Evolutionary conservation across 2,113 vertebrate species (phyloP), one percentile per base, ranked within the genome.

Genomic region (mouse (Mus musculus)): DNA sequence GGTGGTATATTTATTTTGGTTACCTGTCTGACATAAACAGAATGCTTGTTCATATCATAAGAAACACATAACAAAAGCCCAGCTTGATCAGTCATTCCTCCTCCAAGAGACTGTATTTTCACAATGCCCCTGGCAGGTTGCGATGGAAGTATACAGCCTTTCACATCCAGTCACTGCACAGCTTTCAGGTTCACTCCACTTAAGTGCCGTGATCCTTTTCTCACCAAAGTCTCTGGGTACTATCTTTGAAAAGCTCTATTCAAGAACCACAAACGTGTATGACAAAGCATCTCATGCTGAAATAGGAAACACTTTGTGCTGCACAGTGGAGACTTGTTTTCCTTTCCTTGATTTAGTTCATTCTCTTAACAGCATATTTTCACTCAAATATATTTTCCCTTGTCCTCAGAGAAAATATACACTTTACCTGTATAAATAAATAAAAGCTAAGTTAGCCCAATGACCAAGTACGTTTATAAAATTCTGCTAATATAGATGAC

Each of bases 141-240:
- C 2, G 49, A 22, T 20, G 4, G 19, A 56, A 0, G 22, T 4
- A 6, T 65, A 2, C 39, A 36, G 28, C 2, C 0, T 14, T 77
- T 87, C 77, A 52, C 26, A 33, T 28, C 14, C 33, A 76, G 49
- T 4, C 59, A 4, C 65, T 22, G 39, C 16, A 17, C 1, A 82
- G 19, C 26, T 42, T 20, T 6, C 28, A 36, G 16, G 39, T 52
- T 36, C 59, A 7, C 3, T 17, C 36, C 4, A 1, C 3, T 67
- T 39, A 26, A 59, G 12, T 6, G 14, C 49, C 13, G 5, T 22
- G 14, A 17, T 89, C n/a, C n/a, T 85, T n/a, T 93, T 42, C 20
- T 56, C 30, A 42, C 56, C n/a, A 36, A 84, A 95, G 77, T 42
- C 61, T n/a, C 30, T 16, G 10, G 42, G 0, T 1, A 30, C 39